Evolutionary conservation across 2,888 invertebrate species (phyloP).

Genomic region (Trissolcus japonicus): DNA sequence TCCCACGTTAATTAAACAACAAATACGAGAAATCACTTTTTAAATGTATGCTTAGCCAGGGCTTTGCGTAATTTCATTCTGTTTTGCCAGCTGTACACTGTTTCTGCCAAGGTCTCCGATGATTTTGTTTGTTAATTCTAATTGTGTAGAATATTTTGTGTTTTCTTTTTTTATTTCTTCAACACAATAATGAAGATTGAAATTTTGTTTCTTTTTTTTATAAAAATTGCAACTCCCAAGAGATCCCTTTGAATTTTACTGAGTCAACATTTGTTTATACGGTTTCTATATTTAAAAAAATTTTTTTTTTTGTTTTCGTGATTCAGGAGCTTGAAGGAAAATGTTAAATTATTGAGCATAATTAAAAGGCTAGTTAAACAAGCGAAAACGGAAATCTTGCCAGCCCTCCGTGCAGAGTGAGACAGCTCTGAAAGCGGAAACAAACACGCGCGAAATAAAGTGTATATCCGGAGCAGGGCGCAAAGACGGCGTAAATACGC

Average conservation of each 20-base stretch:
- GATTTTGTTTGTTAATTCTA: slow-evolving; percentile 24
- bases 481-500: slow-evolving; percentile 38
- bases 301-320: not conserved
- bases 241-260: too few relatives aligned
- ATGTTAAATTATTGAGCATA: slow-evolving; percentile 76
- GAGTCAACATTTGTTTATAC: not conserved
- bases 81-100: slow-evolving; percentile 49
- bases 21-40: slow-evolving; percentile 36
- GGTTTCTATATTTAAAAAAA: not conserved
- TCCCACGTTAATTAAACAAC: slow-evolving; percentile 50
- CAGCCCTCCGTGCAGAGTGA: slow-evolving; percentile 7
- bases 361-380: slow-evolving; percentile 77
- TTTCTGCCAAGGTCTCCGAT: slow-evolving; percentile 21
- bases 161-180: slow-evolving; percentile 4
- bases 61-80: slow-evolving; percentile 37
- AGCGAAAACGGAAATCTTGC: slow-evolving; percentile 63
- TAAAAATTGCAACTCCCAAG: too few relatives aligned
- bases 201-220: too few relatives aligned
- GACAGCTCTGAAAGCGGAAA: slow-evolving; percentile 65
- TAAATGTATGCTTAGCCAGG: slow-evolving; percentile 11
- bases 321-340: too few relatives aligned
- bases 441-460: slow-evolving; percentile 66
- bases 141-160: not conserved
- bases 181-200: too few relatives aligned
- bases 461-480: slow-evolving; percentile 28